Evolutionary conservation across 2,888 invertebrate genomes (phyloP), one percentile per base, ranked within the genome.

Genomic region (Hemaris fuciformis): DNA sequence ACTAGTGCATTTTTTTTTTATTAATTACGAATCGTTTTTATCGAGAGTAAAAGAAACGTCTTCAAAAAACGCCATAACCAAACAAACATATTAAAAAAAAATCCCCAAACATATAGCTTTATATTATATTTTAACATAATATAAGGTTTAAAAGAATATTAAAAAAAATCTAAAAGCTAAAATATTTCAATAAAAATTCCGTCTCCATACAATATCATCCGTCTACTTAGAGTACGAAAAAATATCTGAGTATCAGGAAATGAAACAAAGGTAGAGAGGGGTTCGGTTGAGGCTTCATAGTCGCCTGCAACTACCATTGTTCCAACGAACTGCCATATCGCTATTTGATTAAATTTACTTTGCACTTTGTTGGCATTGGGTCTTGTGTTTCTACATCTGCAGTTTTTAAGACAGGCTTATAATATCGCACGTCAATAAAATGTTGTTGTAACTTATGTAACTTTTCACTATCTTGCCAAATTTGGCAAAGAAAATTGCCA

Each of bases 261-360:
- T 87, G 87, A 87, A 87, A 86, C 87, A 84, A 86, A 87, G 86
- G 87, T 83, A 75, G 65, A 66, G 65, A 61, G 61, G 66, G 64
- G 67, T n/a, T 10, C 13, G 38, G 38, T n/a, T 63, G 25, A 23
- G 62, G 34, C 69, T 31, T 75, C 73, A 71, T 66, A 63, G 61
- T 48, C 41, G 43, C 59, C 46, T 46, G 25, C n/a, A 57, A 61
- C 57, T 45, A 62, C 57, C n/a, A 57, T 62, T 62, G 61, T 62
- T 58, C 38, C 10, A 23, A 31, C 23, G 22, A n/a, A n/a, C 46
- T 48, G 38, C 34, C 48, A 41, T 48, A 46, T 53, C 13, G 20
- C 23, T 27, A 8, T 38, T 41, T 38, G 34, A 60, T 53, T 53
- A 25, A 23, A 41, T 60, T 41, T 60, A 41, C 60, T 53, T 53